Evolutionary conservation across 1,140 invertebrate genomes (phyloP), one percentile per base, ranked within the genome.

Genomic region (Drosophila saltans): DNA sequence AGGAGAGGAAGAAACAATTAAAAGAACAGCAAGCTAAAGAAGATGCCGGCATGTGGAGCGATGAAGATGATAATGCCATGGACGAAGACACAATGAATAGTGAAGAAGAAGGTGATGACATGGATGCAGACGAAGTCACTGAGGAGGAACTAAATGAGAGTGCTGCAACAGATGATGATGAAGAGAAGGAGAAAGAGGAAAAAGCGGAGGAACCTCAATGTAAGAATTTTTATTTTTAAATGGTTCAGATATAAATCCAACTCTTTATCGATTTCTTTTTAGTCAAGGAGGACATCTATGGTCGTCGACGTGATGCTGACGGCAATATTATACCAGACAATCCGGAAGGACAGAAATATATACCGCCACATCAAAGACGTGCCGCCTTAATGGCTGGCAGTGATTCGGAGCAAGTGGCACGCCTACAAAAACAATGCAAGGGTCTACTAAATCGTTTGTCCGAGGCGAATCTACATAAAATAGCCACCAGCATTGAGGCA

Each of bases 281-380:
- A 84, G 90, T 93, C 30, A 97, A 96, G 94, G 97, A 99, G 94
- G 98, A 99, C 93, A 99, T 99, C 91, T 99, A 99, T 94, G 98
- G 98, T 2, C 93, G 98, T 72, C 94, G 96, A 75, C 94, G 96
- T 81, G 96, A 97, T 91, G 95, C 95, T 90, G 93, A 96, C 72
- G 98, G 98, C 3, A 96, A 96, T 89, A n/a, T 11, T 0, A 73
- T 63, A 3, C 9, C 33, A 0, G 72, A 83, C 28, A 11, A 58
- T 60, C 7, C 64, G 6, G 52, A 59, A 1, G 83, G 80, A 1
- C 81, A 91, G 9, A 95, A 95, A 88, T 99, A 98, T 91, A 92
- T 98, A 76, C 97, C 98, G 30, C 98, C 98, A 56, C 96, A 96
- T 79, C 93, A 96, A 66, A 93, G 97, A 66, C 93, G 97, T 78